Percentiles rank a stretch among this genome's conserved stretches.
Evolutionary conservation across 2,113 vertebrate genomes (phyloP).

Genomic region (Numenius arquata): DNA sequence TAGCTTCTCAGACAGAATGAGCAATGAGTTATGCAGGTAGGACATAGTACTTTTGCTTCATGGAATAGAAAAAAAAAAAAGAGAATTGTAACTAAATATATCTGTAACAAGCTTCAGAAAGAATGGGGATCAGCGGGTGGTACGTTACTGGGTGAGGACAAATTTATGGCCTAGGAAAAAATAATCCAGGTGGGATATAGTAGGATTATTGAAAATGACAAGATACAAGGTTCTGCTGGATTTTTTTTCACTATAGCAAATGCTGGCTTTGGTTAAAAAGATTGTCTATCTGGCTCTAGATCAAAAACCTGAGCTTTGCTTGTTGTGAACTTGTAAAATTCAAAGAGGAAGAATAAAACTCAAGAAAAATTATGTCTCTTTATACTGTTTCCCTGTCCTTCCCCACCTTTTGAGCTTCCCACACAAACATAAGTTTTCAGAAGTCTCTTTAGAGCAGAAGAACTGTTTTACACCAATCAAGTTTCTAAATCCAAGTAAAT

Average conservation of each 20-base stretch:
- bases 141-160: conserved; percentile 65
- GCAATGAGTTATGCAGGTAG: neutral
- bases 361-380: neutral
- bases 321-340: neutral
- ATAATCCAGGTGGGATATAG: conserved; percentile 37
- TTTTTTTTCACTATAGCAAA: neutral
- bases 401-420: neutral
- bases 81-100: conserved; percentile 50
- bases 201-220: conserved; percentile 48
- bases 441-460: neutral
- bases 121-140: conserved; percentile 38
- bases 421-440: neutral
- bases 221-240: conserved; percentile 6
- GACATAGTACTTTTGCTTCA: conserved; percentile 17
- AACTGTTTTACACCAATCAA: neutral
- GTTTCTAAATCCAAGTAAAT: neutral
- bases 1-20: neutral
- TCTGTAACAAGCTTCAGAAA: conserved; percentile 51
- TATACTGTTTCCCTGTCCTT: neutral
- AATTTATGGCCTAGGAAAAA: conserved; percentile 54
- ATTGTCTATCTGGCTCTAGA: neutral
- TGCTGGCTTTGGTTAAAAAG: conserved; percentile 6
- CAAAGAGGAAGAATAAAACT: neutral
- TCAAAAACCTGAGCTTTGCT: neutral
- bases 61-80: neutral